Evolutionary conservation across 1,140 invertebrate genomes (phyloP), one percentile per base, ranked within the genome.

Genomic region (Eubasilissa regina): DNA sequence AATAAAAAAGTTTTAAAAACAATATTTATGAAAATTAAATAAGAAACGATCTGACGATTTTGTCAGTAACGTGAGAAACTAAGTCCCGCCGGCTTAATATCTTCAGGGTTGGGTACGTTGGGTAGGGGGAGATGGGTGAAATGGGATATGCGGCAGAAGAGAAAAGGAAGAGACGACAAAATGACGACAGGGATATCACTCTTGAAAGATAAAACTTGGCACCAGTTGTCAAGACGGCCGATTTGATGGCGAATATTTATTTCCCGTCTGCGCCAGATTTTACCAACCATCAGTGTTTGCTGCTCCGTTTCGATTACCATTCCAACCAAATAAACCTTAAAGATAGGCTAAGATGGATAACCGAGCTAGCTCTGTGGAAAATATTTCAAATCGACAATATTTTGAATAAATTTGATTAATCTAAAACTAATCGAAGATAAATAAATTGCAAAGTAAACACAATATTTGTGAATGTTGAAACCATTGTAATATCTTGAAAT

Each of bases 131-230:
- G 35, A 10, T n/a, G 25, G 43, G 62, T 43, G 62, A n/a, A 66
- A 0, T 19, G 17, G 1, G 17, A 48, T 11, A 48, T 12, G 7
- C 44, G 17, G 25, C 8, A 51, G 21, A 44, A 55, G 12, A 45
- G 48, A 15, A 13, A 35, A 51, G 35, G 25, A 64, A 64, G 19
- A 56, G 51, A 51, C 35, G 70, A 47, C 51, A 56, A 12, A 74
- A 56, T 21, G 53, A 56, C 44, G 53, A 74, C 25, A 56, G 70
- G 70, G 56, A 56, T 74, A 74, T 74, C 70, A 56, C 51, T 43
- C 70, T 35, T 55, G 56, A 74, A 55, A 74, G 51, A 35, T 35
- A 35, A 35, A 35, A 35, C 25, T 3, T 35, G 25, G 25, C 25
- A 6, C 25, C 25, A 74, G n/a, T 45, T 21, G 70, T 35, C 56